Evolutionary conservation across 2,113 vertebrate genomes (phyloP).

Genomic region (Australoheros scitulus): DNA sequence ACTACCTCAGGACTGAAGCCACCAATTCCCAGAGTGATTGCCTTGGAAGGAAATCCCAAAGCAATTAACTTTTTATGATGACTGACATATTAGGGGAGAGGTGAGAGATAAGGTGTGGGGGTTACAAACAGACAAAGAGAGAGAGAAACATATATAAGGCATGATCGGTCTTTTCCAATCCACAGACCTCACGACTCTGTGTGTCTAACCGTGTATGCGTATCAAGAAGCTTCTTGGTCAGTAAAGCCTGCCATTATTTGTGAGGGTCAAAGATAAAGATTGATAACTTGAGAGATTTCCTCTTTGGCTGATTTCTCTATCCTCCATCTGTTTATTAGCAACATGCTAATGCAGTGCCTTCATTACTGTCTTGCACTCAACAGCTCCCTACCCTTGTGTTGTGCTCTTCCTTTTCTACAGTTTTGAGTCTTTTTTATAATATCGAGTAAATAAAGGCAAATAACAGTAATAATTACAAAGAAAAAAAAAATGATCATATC

Average conservation of each 20-base stretch:
- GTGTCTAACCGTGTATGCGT: not conserved
- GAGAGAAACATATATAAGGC: not conserved
- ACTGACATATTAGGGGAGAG: not conserved
- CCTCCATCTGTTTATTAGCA: not conserved
- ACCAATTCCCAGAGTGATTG: slow-evolving; percentile 12
- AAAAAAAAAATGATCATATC: not conserved
- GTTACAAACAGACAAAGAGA: not conserved
- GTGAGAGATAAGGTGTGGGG: not conserved
- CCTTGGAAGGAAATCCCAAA: slow-evolving; percentile 13
- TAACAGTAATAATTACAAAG: not conserved
- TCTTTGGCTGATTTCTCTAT: not conserved
- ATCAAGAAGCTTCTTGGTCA: no score
- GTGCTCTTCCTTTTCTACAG: not conserved
- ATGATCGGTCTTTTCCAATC: not conserved
- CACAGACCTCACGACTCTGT: not conserved
- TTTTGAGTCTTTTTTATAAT: not conserved
- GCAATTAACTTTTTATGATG: not conserved
- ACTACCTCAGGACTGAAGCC: not conserved
- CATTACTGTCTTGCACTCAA: not conserved
- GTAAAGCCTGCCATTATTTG: not conserved
- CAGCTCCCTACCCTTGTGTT: not conserved
- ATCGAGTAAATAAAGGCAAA: not conserved
- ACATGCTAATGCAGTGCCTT: not conserved
- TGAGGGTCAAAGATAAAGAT: not conserved
- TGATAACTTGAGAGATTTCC: not conserved